A percentile compares a stretch with the other conserved stretches of the same genome.
Conservation (phyloP, 2,113 vertebrate species). For the Mungos mungo region DNA sequence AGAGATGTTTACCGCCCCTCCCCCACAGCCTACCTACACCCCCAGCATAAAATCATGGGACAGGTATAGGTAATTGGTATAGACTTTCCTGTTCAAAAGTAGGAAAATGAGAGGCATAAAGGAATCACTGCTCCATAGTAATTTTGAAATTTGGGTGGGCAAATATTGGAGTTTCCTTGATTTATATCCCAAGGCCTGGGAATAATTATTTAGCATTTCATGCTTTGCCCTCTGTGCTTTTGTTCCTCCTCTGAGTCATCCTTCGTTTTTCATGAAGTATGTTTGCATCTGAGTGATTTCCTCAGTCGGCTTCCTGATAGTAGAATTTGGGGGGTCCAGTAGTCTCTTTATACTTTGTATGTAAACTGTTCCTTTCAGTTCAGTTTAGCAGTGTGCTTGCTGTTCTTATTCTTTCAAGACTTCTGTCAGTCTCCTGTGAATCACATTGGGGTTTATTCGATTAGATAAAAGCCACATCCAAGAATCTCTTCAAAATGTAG, state of each 20-base stretch:
- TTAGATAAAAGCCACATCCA: neutral
- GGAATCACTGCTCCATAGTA: neutral
- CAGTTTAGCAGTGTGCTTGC: neutral
- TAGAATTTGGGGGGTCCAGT: neutral
- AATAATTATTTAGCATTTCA: neutral
- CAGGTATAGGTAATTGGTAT: neutral
- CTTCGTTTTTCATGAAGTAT: neutral
- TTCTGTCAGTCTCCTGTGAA: slow-evolving; percentile 2
- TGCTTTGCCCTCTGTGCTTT: neutral
- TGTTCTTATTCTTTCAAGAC: neutral
- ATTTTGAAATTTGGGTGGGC: neutral
- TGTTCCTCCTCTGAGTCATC: neutral
- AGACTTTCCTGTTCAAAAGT: neutral
- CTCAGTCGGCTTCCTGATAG: neutral
- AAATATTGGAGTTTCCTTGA: neutral
- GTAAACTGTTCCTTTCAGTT: neutral
- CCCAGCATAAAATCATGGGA: neutral
- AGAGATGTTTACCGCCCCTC: neutral
- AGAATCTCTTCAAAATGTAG: neutral
- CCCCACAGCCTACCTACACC: neutral
- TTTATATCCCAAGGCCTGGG: neutral
- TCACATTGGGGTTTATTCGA: neutral
- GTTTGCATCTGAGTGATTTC: neutral
- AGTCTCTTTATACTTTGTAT: neutral
- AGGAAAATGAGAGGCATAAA: neutral